Conservation (phyloP, 92 coral and sea anemone genomes). For the Palythoa grandis region DNA sequence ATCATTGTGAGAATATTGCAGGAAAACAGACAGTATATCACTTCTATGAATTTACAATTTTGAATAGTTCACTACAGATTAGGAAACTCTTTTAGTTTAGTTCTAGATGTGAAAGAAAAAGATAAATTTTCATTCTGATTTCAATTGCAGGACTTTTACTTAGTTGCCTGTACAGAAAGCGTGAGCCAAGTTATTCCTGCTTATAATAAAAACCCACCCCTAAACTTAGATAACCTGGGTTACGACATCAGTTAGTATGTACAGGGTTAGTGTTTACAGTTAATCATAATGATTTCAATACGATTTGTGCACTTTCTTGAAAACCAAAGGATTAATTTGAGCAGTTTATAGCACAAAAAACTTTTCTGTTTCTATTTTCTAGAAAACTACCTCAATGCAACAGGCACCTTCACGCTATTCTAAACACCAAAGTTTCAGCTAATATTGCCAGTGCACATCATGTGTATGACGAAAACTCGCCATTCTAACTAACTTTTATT, state of each 20-base stretch:
- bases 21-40: neutral
- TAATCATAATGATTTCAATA: neutral
- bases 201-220: neutral
- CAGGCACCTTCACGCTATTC: neutral
- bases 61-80: neutral
- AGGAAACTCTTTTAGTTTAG: neutral
- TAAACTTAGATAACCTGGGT: neutral
- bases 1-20: neutral
- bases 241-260: neutral
- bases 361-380: neutral
- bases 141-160: neutral
- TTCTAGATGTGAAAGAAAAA: neutral
- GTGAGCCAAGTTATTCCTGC: neutral
- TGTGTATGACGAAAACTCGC: too few species aligned
- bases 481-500: neutral
- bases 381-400: neutral
- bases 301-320: neutral
- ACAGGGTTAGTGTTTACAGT: neutral
- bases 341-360: neutral
- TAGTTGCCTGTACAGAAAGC: neutral
- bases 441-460: too few species aligned
- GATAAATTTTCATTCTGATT: neutral
- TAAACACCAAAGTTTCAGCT: too few species aligned
- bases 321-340: neutral
- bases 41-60: neutral